Conservation (phyloP, 1,140 invertebrate genomes). For the Whitmania pigra region DNA sequence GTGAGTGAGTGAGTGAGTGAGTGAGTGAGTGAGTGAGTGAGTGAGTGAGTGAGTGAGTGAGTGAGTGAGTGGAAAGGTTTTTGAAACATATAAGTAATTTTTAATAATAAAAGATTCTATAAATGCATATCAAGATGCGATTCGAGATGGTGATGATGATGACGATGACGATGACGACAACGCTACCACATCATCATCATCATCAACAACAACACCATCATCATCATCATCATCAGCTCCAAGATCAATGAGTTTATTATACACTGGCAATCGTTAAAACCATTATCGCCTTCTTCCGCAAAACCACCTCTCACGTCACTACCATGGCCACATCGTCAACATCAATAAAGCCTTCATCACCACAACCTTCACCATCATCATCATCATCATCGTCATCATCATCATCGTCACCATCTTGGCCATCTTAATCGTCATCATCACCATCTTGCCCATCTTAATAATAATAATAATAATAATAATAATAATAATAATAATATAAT, state of each 20-base stretch:
- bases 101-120: no score
- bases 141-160: background rate
- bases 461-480: no score
- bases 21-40: constrained; percentile 25
- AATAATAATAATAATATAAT: no score
- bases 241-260: background rate
- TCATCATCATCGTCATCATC: background rate
- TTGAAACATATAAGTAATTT: background rate
- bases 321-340: background rate
- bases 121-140: no score
- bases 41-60: constrained; percentile 23
- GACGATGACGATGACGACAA: background rate
- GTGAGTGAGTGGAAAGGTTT: constrained; percentile 23
- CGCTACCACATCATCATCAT: no score
- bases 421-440: background rate
- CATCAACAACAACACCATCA: no score
- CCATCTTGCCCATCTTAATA: background rate
- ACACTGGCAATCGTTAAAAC: background rate
- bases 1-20: constrained; percentile 18
- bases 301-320: background rate
- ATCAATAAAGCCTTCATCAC: background rate
- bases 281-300: background rate
- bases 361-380: background rate
- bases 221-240: no score
- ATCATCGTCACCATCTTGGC: background rate